A percentile compares a stretch with the other conserved stretches of the same genome.
phyloP scores from a whole-genome alignment of 2,113 vertebrate species.

The Nycticryphes semicollaris region DNA sequence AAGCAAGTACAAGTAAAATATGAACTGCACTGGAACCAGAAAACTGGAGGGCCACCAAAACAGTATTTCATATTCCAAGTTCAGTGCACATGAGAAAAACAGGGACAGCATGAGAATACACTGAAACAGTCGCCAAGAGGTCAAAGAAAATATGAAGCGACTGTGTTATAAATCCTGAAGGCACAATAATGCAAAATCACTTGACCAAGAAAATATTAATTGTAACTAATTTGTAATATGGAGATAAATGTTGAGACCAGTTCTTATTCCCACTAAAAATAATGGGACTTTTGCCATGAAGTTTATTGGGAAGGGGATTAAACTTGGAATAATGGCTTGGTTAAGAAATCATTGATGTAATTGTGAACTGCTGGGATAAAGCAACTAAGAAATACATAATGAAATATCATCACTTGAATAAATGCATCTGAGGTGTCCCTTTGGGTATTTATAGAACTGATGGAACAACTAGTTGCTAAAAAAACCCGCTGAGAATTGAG shows the following conservation, averaged over 20 bases:
- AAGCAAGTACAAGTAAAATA: conserved; percentile 15
- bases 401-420: conserved; percentile 14
- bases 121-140: background rate
- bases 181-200: background rate
- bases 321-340: conserved; percentile 25
- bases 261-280: conserved; percentile 2
- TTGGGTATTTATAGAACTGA: conserved; percentile 22
- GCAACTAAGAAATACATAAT: conserved; percentile 26
- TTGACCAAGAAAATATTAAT: conserved; percentile 2
- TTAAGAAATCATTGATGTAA: conserved; percentile 40
- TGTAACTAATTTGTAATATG: conserved; percentile 7
- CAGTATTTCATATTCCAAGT: background rate
- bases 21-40: background rate
- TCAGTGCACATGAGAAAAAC: background rate
- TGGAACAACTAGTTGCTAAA: background rate
- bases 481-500: background rate
- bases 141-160: background rate
- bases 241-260: background rate
- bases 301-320: conserved; percentile 34
- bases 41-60: conserved; percentile 27
- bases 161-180: background rate
- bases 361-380: conserved; percentile 8
- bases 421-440: background rate
- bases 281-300: conserved; percentile 10
- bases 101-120: background rate